Conservation (phyloP, 2,113 vertebrate species). For the Taxidea taxus region DNA sequence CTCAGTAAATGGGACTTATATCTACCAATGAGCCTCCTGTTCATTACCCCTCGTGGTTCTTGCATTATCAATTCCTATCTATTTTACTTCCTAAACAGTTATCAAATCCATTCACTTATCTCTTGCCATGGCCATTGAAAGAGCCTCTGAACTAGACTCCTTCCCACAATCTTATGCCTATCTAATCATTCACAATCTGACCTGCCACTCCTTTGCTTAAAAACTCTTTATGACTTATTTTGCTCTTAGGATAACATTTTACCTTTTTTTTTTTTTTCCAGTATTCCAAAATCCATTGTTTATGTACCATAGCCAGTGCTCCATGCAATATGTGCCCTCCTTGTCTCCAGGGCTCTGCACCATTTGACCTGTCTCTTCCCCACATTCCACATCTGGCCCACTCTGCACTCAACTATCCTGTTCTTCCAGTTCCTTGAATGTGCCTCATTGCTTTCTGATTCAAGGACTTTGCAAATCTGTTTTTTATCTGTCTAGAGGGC, state of each 20-base stretch:
- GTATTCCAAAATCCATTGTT: too few species aligned
- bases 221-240: neutral
- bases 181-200: neutral
- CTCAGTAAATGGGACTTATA: neutral
- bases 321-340: neutral
- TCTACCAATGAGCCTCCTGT: neutral
- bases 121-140: neutral
- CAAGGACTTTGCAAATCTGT: neutral
- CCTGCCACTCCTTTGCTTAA: neutral
- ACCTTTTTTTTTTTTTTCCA: neutral
- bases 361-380: neutral
- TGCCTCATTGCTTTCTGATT: neutral
- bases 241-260: neutral
- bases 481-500: neutral
- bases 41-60: neutral
- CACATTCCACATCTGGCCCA: too few species aligned
- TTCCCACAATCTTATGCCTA: neutral
- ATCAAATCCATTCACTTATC: neutral
- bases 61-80: neutral
- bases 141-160: neutral
- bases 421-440: neutral
- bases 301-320: too few species aligned
- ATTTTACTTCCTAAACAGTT: constrained; percentile 22
- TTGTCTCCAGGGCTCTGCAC: neutral
- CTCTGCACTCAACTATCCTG: neutral